phyloP scores from a whole-genome alignment of 2,888 invertebrate genomes.

The Tigriopus californicus region DNA sequence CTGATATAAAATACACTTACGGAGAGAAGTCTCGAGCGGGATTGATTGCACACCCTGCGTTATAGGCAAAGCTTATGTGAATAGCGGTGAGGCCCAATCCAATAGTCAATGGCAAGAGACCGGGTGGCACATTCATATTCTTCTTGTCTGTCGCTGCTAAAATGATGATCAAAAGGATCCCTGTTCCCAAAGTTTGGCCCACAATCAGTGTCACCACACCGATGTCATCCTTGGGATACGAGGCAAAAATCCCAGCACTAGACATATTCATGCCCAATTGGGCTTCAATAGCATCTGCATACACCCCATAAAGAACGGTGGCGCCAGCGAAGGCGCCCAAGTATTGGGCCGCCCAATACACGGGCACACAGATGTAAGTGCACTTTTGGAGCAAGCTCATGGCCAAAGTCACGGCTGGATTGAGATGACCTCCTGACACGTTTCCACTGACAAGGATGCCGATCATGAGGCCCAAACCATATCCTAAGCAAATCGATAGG shows the following conservation, averaged over 20 bases:
- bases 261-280: slow-evolving; percentile 23
- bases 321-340: slow-evolving; percentile 34
- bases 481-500: slow-evolving; percentile 25
- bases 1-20: neutral
- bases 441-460: slow-evolving; percentile 32
- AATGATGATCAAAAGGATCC: slow-evolving; percentile 29
- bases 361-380: slow-evolving; percentile 24
- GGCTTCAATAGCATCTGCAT: slow-evolving; percentile 20
- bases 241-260: slow-evolving; percentile 36
- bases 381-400: slow-evolving; percentile 11
- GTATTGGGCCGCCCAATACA: slow-evolving; percentile 33
- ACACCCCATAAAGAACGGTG: slow-evolving; percentile 30
- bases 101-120: slow-evolving; percentile 27
- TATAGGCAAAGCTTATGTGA: slow-evolving; percentile 34
- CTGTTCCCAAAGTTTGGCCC: slow-evolving; percentile 31
- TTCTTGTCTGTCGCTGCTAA: slow-evolving; percentile 31
- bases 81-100: slow-evolving; percentile 30
- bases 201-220: neutral
- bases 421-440: slow-evolving; percentile 21
- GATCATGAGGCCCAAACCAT: slow-evolving; percentile 33
- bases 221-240: slow-evolving; percentile 28
- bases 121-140: slow-evolving; percentile 28
- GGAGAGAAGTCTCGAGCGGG: slow-evolving; percentile 39
- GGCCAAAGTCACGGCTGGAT: slow-evolving; percentile 17
- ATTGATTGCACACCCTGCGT: slow-evolving; percentile 38